Conservation (phyloP, 2,888 invertebrate species). For the Linnaemya tessellans region DNA sequence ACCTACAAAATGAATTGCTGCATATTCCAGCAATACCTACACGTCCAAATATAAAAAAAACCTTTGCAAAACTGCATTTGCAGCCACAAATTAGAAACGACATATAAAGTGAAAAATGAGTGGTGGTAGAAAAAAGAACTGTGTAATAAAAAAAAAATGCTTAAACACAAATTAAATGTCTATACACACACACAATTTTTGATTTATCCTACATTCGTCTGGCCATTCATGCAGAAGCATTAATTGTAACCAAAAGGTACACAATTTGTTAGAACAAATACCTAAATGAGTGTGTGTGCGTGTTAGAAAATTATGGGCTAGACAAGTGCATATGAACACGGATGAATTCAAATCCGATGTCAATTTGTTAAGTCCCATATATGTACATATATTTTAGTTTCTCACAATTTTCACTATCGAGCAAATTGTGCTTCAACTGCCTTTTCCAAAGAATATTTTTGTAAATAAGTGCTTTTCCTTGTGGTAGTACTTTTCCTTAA, state of each 20-base stretch:
- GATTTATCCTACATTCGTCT: conserved; percentile 32
- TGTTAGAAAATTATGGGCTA: not conserved
- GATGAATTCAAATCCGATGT: too few relatives aligned
- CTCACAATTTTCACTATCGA: too few relatives aligned
- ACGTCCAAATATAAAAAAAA: not conserved
- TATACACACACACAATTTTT: conserved; percentile 3
- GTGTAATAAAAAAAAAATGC: not conserved
- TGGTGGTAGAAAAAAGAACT: not conserved
- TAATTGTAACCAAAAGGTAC: conserved; percentile 56
- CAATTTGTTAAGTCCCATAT: too few relatives aligned
- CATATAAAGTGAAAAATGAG: conserved; percentile 51
- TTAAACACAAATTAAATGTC: conserved; percentile 14
- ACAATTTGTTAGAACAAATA: conserved; percentile 56
- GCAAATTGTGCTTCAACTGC: too few relatives aligned
- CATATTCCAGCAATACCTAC: not conserved
- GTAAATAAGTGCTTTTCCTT: too few relatives aligned
- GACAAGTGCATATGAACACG: not conserved
- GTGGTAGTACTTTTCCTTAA: too few relatives aligned
- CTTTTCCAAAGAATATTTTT: too few relatives aligned
- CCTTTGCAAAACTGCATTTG: conserved; percentile 37
- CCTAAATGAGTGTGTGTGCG: not conserved
- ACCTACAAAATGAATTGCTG: not conserved
- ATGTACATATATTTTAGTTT: too few relatives aligned
- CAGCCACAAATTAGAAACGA: conserved; percentile 63
- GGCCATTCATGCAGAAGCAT: conserved; percentile 43